phyloP scores from a whole-genome alignment of 1,140 invertebrate species.

The Drosophila saltans region DNA sequence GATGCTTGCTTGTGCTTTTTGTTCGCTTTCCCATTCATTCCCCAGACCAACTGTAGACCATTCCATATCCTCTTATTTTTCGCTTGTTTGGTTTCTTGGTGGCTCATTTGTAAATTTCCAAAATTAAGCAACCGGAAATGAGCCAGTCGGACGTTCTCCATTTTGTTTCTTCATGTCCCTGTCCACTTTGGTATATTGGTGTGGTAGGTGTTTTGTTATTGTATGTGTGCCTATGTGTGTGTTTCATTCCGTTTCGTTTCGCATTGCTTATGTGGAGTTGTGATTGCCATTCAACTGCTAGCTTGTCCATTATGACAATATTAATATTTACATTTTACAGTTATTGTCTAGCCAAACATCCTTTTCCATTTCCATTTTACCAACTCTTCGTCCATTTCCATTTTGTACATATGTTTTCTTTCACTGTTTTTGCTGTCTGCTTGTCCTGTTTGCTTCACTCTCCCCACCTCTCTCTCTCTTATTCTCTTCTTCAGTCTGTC shows the following conservation, averaged over 20 bases:
- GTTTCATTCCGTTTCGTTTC: conserved; percentile 11
- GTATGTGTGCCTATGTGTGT: background rate
- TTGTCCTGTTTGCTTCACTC: conserved; percentile 46
- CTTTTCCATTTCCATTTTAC: conserved; percentile 28
- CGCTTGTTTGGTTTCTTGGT: conserved; percentile 77
- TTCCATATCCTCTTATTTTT: conserved; percentile 70
- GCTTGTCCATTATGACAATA: conserved; percentile 79
- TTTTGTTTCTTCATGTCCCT: background rate
- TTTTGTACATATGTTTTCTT: conserved; percentile 59
- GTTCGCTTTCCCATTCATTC: conserved; percentile 41
- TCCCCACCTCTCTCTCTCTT: background rate
- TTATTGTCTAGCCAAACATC: conserved; percentile 64
- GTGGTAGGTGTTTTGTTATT: background rate
- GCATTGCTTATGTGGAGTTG: background rate
- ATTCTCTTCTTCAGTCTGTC: background rate
- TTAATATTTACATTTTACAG: conserved; percentile 78
- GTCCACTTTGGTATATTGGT: background rate
- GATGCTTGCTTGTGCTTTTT: conserved; percentile 53
- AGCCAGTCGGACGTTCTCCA: conserved; percentile 39
- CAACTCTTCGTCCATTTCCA: conserved; percentile 11
- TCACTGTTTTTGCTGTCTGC: conserved; percentile 48
- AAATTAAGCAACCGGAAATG: conserved; percentile 82
- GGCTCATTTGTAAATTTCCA: conserved; percentile 80
- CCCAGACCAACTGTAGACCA: conserved; percentile 5
- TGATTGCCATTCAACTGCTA: conserved; percentile 52